A percentile compares a stretch with the other conserved stretches of the same genome.
Conservation (phyloP, 2,797 vertebrate genomes). For the Okamejei kenojei region DNA sequence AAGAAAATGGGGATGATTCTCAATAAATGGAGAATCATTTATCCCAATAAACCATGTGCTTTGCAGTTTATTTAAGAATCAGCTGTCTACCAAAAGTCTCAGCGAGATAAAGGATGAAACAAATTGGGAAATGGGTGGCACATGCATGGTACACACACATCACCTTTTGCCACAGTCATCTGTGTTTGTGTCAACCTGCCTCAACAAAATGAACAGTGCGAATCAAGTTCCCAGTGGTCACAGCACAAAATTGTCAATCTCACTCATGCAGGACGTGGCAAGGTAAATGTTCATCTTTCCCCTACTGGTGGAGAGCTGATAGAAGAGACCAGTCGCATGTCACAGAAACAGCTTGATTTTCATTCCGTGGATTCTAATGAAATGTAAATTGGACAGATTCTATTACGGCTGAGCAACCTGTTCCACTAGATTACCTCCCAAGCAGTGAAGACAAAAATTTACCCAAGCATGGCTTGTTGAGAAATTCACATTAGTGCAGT, state of each 20-base stretch:
- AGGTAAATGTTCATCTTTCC: background rate
- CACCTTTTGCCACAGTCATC: background rate
- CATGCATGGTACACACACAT: background rate
- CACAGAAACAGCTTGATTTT: constrained; percentile 3
- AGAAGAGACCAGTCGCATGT: background rate
- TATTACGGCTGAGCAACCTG: background rate
- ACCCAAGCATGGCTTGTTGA: background rate
- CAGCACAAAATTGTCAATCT: background rate
- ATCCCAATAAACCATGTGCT: background rate
- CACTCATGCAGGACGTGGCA: background rate
- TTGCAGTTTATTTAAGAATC: background rate
- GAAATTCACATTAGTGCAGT: constrained; percentile 3
- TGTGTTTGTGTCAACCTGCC: background rate
- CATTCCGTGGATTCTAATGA: constrained; percentile 5
- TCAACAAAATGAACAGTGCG: background rate
- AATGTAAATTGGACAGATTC: constrained; percentile 30
- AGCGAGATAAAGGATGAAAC: background rate
- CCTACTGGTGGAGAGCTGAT: background rate
- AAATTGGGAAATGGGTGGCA: constrained; percentile 2
- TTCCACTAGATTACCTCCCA: background rate
- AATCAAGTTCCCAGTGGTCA: background rate
- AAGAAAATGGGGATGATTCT: too few species aligned
- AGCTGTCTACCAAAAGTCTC: background rate
- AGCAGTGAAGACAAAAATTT: background rate
- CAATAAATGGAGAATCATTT: background rate